phyloP scores from a whole-genome alignment of 37 sponge, comb jelly and placozoan genomes.

The Halisarca cf. caerulea region DNA sequence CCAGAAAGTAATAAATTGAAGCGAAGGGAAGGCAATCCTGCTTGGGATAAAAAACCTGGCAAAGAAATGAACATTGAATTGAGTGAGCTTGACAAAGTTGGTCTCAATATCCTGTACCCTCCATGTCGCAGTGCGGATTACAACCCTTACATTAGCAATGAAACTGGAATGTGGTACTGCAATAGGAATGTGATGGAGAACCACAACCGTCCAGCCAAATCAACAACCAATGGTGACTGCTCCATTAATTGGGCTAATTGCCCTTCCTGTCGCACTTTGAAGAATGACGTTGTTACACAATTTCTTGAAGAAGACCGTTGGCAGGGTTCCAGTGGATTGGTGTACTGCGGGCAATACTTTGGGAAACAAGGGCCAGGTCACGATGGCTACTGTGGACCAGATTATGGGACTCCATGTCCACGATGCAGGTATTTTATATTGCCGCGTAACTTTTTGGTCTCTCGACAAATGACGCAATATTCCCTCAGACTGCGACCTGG shows the following conservation, averaged over 20 bases:
- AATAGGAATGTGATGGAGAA: conserved; percentile 7
- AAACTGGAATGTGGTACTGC: conserved; percentile 9
- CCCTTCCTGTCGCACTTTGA: conserved; percentile 24
- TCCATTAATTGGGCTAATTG: background rate
- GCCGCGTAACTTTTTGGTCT: background rate
- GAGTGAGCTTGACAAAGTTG: conserved; percentile 32
- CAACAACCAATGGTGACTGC: conserved; percentile 19
- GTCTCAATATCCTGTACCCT: conserved; percentile 24
- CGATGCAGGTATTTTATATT: background rate
- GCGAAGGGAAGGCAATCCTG: background rate
- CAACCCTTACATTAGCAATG: conserved; percentile 25
- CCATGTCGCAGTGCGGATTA: conserved; percentile 35
- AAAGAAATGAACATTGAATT: background rate
- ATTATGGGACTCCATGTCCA: background rate
- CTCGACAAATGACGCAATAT: background rate
- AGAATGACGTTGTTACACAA: background rate
- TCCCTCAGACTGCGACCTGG: no score
- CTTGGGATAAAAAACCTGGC: background rate
- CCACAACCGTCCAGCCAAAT: background rate
- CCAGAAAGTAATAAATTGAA: background rate
- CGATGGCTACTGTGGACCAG: conserved; percentile 38
- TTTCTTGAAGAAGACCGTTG: background rate
- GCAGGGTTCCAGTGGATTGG: conserved; percentile 23
- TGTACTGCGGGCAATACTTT: conserved; percentile 11
- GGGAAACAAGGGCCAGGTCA: background rate